Percentiles rank a stretch among this genome's conserved stretches.
These are phyloP conservation scores for Pipistrellus kuhlii DNA, from an alignment of 2,797 vertebrate species.

Conservation along the genomic window DNA sequence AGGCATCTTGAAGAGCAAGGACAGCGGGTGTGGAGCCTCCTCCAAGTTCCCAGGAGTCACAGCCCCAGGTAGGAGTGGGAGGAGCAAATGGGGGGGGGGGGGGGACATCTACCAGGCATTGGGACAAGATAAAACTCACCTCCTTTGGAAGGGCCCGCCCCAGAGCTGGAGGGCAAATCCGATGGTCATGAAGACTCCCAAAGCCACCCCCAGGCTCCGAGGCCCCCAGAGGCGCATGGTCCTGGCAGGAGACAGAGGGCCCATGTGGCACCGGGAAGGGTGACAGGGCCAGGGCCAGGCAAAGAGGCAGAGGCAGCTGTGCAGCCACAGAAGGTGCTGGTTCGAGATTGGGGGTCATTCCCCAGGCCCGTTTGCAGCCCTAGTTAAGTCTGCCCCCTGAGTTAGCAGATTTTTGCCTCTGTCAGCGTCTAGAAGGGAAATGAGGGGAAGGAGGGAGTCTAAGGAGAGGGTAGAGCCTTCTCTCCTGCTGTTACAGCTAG, in stretches of 20 bases:
- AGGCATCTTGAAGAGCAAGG: not conserved
- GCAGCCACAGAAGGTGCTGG: constrained; percentile 9
- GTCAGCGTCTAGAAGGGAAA: constrained; percentile 84
- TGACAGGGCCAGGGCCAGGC: constrained; percentile 49
- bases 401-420: constrained; percentile 81
- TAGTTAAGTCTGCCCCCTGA: constrained; percentile 80
- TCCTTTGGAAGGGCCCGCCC: constrained; percentile 92
- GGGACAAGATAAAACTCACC: constrained; percentile 84
- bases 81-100: not conserved
- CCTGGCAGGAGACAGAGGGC: constrained; percentile 65
- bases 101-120: not conserved
- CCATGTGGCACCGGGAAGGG: constrained; percentile 62
- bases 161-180: constrained; percentile 92
- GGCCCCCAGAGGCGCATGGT: constrained; percentile 79
- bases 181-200: constrained; percentile 91
- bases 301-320: constrained; percentile 60
- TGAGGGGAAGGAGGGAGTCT: constrained; percentile 69
- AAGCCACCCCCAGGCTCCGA: constrained; percentile 83
- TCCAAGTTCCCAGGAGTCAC: not conserved
- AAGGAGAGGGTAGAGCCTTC: constrained; percentile 48
- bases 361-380: constrained; percentile 38
- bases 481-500: not conserved
- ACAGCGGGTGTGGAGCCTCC: not conserved
- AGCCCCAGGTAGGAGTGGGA: not conserved
- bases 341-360: constrained; percentile 73